Percentiles rank a stretch among this genome's conserved stretches.
Evolutionary conservation across 2,797 vertebrate species (phyloP).

Genomic region (Rhinophrynus dorsalis): DNA sequence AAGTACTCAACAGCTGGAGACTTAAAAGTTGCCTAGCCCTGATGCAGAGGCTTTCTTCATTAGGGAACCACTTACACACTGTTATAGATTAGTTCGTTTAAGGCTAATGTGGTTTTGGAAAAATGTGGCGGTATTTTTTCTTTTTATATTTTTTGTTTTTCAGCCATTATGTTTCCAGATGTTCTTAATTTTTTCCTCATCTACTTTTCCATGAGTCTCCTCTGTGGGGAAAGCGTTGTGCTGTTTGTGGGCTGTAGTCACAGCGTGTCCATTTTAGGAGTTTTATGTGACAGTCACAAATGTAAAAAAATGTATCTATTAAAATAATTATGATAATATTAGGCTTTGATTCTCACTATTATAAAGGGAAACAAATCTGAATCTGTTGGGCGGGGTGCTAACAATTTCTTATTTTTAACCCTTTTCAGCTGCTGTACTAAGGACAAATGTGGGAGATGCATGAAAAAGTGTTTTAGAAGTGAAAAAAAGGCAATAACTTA

Average conservation of each 20-base stretch:
- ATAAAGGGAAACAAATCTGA: too few species aligned
- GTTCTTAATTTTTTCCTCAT: conserved; percentile 63
- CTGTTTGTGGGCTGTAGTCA: conserved; percentile 41
- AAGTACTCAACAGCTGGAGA: not conserved
- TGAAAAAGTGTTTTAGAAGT: too few species aligned
- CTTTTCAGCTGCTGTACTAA: too few species aligned
- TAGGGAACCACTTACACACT: not conserved
- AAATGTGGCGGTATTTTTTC: conserved; percentile 11
- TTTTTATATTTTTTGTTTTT: not conserved
- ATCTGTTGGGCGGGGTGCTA: too few species aligned
- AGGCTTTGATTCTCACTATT: too few species aligned
- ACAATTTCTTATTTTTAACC: too few species aligned
- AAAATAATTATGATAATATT: too few species aligned
- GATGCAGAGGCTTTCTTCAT: not conserved
- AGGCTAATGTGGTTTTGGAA: not conserved
- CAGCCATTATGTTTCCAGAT: conserved; percentile 60
- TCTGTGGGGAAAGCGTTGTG: conserved; percentile 55
- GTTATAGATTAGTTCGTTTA: not conserved
- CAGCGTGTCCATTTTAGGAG: conserved; percentile 25
- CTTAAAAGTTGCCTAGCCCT: not conserved
- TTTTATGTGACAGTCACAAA: too few species aligned
- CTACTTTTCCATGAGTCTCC: conserved; percentile 56
- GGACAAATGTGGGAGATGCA: too few species aligned
- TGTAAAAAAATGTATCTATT: too few species aligned
- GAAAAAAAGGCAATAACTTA: too few species aligned